Evolutionary conservation across 2,888 invertebrate species (phyloP), one percentile per base, ranked within the genome.

Genomic region (Parnassius glacialis): DNA sequence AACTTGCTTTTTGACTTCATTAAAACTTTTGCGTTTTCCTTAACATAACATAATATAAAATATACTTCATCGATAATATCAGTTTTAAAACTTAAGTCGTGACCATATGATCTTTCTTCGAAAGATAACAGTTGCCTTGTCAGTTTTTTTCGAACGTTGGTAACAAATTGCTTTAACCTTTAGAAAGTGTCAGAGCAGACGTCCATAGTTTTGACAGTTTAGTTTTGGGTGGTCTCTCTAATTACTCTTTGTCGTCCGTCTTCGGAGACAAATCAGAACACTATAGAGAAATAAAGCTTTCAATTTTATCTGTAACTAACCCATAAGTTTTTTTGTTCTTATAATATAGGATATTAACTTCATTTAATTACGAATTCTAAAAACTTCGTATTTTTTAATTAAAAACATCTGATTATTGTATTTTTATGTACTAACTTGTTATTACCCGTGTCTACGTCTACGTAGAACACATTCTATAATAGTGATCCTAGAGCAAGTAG

Each of bases 201-300:
- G 68, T 63, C 64, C 69, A 65, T 72, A 73, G 68, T 68, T 59
- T 59, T 63, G 70, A 70, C 69, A 67, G 65, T 58, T 67, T 61
- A 64, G 44, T 69, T 67, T 68, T 81, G 84, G 84, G 83, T 84
- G 85, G 83, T 59, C 68, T 70, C 68, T 70, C 79, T 84, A 84
- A 83, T 83, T 84, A 83, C 78, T 66, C 67, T 70, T 67, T 74
- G 78, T 76, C 75, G 70, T 67, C 70, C 68, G 68, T 64, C 65
- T 67, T 69, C 72, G 73, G 73, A 81, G 83, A 83, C 81, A 83
- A 83, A 83, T 84, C 76, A 59, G 55, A 59, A 13, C 47, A 25
- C 52, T 48, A 16, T 76, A 72, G 74, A 72, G 72, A 58, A 55
- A 45, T 58, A 51, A 58, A 43, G 58, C 51, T 54, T 67, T 69